phyloP scores from a whole-genome alignment of 2,888 invertebrate genomes.

The Pyrrhia umbra region DNA sequence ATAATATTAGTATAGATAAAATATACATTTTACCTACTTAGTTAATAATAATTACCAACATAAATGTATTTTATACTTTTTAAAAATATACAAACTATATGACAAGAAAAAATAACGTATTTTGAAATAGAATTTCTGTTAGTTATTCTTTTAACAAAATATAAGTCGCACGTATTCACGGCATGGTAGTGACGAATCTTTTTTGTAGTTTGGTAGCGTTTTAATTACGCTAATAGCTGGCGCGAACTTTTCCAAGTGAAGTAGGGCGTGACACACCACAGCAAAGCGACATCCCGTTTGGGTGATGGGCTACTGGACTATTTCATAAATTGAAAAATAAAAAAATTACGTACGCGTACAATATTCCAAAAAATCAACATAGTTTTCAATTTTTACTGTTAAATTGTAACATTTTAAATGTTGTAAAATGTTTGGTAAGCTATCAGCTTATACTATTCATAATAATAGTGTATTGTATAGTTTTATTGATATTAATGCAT shows the following conservation, averaged over 20 bases:
- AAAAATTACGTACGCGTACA: neutral
- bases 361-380: neutral
- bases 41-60: too few relatives aligned
- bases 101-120: neutral
- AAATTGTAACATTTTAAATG: neutral
- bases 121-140: conserved; percentile 27
- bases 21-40: too few relatives aligned
- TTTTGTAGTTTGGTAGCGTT: conserved; percentile 83
- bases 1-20: neutral
- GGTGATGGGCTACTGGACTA: conserved; percentile 53
- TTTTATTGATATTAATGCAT: too few relatives aligned
- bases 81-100: too few relatives aligned
- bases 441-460: neutral
- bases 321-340: conserved; percentile 30
- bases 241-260: conserved; percentile 81
- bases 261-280: conserved; percentile 83
- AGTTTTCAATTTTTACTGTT: neutral
- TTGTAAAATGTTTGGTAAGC: neutral
- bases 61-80: too few relatives aligned
- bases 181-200: conserved; percentile 76
- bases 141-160: conserved; percentile 62
- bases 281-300: conserved; percentile 77
- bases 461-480: neutral
- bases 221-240: conserved; percentile 89
- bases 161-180: conserved; percentile 67